These are phyloP conservation scores for Pangasius mekongensis DNA, from an alignment of 2,797 vertebrate genomes.

Conservation along the genomic window DNA sequence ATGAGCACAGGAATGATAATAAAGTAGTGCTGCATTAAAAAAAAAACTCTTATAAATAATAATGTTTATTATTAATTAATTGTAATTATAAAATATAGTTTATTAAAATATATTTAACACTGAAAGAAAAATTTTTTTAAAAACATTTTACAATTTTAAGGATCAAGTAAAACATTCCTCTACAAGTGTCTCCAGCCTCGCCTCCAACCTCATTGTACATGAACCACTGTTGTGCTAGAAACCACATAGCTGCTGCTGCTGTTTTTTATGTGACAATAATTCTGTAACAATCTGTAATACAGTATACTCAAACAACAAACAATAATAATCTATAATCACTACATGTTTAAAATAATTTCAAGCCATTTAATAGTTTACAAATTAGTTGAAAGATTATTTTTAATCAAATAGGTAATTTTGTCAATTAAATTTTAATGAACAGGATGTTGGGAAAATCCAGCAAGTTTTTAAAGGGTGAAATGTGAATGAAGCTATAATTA, in stretches of 20 bases:
- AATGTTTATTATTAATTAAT: background rate
- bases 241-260: too few species aligned
- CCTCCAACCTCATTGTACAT: too few species aligned
- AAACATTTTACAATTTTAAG: background rate
- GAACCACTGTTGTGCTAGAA: too few species aligned
- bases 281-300: background rate
- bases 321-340: background rate
- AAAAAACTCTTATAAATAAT: background rate
- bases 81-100: background rate
- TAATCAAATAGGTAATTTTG: background rate
- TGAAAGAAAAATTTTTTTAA: background rate
- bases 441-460: constrained; percentile 2
- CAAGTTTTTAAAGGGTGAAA: background rate
- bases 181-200: too few species aligned
- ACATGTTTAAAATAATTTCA: background rate
- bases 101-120: background rate
- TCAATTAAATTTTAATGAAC: background rate
- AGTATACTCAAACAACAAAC: background rate
- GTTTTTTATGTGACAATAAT: background rate
- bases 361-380: background rate
- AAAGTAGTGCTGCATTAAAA: background rate
- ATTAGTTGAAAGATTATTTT: background rate
- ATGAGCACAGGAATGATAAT: background rate
- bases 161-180: too few species aligned
- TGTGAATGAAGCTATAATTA: constrained; percentile 23